phyloP scores from a whole-genome alignment of 2,113 vertebrate species.

The Eudyptes chrysolophus region DNA sequence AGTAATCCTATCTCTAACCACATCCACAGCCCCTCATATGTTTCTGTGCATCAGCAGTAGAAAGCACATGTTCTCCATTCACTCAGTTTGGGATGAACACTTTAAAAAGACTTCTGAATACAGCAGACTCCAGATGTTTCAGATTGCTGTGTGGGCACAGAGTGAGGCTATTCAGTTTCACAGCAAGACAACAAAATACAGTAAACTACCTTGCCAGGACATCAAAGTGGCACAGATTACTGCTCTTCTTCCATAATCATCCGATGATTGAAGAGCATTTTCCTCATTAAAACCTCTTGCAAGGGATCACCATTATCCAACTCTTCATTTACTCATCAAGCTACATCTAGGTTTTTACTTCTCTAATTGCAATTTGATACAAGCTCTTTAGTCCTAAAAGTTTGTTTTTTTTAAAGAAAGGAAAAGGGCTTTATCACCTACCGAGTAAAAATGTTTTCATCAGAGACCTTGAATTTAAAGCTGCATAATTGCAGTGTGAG shows the following conservation, averaged over 20 bases:
- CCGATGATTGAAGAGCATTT: constrained; percentile 54
- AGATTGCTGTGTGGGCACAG: neutral
- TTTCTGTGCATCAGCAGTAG: neutral
- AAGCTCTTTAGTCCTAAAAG: neutral
- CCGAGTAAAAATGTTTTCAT: neutral
- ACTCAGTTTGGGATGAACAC: neutral
- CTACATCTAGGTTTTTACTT: constrained; percentile 2
- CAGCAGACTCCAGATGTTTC: constrained; percentile 49
- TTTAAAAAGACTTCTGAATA: neutral
- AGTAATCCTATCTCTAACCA: neutral
- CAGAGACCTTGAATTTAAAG: neutral
- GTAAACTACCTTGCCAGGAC: constrained; percentile 35
- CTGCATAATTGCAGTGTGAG: neutral
- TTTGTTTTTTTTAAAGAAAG: neutral
- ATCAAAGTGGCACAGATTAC: constrained; percentile 41
- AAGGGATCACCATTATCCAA: neutral
- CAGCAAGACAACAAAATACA: constrained; percentile 37
- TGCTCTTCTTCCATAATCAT: neutral
- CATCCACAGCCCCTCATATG: accelerated
- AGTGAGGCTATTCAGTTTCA: neutral
- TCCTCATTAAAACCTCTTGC: constrained; percentile 45
- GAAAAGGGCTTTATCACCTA: neutral
- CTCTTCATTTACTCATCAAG: constrained; percentile 48
- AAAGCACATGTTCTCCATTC: neutral
- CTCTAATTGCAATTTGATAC: constrained; percentile 24